These are phyloP conservation scores for Myzus persicae DNA, from an alignment of 1,140 invertebrate genomes.

Conservation along the genomic window DNA sequence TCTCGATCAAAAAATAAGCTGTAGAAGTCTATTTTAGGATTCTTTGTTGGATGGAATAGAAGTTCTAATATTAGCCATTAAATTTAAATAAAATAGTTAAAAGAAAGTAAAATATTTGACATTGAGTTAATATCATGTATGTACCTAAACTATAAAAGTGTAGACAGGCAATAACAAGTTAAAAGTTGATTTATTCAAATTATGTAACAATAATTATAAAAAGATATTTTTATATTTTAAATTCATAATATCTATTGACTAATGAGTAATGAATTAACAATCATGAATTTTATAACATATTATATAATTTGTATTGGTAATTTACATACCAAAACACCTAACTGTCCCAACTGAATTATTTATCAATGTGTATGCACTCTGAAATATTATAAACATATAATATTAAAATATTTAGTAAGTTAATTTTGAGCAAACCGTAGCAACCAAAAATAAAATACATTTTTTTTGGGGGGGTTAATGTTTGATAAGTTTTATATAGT, in stretches of 20 bases:
- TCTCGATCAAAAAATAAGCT: not conserved
- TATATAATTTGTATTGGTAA: too few species aligned
- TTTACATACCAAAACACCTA: too few species aligned
- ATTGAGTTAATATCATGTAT: not conserved
- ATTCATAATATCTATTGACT: not conserved
- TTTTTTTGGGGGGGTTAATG: not conserved
- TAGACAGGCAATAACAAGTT: not conserved
- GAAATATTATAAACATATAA: not conserved
- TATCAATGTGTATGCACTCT: not conserved
- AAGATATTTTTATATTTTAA: not conserved
- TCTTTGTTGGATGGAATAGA: not conserved
- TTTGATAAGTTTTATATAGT: not conserved
- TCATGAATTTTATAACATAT: too few species aligned
- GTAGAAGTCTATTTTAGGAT: not conserved
- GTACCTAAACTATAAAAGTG: not conserved
- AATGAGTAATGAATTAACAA: too few species aligned
- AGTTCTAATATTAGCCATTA: not conserved
- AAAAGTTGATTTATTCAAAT: slow-evolving; percentile 1
- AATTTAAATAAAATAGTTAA: not conserved
- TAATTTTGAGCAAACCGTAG: not conserved
- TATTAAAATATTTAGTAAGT: not conserved
- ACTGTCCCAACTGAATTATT: too few species aligned
- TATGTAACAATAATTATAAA: not conserved
- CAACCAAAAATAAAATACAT: not conserved
- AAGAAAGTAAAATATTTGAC: slow-evolving; percentile 13